Percentiles rank a stretch among this genome's conserved stretches.
These are phyloP conservation scores for Melanotaenia nigrans DNA, from an alignment of 2,797 vertebrate genomes.

Conservation along the genomic window DNA sequence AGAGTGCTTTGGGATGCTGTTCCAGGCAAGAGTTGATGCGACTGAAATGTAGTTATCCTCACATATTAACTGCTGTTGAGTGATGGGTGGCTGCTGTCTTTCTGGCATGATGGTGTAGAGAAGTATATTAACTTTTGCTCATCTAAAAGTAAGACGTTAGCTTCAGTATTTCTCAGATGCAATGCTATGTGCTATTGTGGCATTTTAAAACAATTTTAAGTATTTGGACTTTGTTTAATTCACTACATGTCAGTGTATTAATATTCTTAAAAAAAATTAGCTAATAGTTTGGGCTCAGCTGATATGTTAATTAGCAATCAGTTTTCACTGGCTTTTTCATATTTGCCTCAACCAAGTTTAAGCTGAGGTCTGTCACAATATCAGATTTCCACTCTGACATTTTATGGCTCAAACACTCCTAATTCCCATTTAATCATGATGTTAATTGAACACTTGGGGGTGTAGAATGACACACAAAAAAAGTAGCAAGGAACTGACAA, in stretches of 20 bases:
- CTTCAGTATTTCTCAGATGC: neutral
- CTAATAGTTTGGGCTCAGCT: neutral
- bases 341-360: too few species aligned
- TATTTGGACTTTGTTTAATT: too few species aligned
- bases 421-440: too few species aligned
- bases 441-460: too few species aligned
- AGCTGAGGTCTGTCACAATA: too few species aligned
- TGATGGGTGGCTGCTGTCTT: slow-evolving; percentile 20
- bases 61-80: slow-evolving; percentile 32
- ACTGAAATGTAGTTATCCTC: slow-evolving; percentile 27
- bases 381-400: too few species aligned
- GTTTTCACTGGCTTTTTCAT: too few species aligned
- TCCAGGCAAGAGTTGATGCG: slow-evolving; percentile 24
- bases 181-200: neutral
- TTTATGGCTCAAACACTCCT: too few species aligned
- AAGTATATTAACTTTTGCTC: neutral
- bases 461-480: too few species aligned
- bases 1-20: slow-evolving; percentile 27
- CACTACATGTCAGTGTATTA: neutral
- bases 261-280: neutral
- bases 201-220: neutral
- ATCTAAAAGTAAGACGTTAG: slow-evolving; percentile 1
- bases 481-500: too few species aligned
- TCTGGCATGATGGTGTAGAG: neutral
- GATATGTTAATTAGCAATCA: neutral